These are phyloP conservation scores for Melanotaenia trifasciata DNA, from an alignment of 2,797 vertebrate genomes.

Conservation along the genomic window DNA sequence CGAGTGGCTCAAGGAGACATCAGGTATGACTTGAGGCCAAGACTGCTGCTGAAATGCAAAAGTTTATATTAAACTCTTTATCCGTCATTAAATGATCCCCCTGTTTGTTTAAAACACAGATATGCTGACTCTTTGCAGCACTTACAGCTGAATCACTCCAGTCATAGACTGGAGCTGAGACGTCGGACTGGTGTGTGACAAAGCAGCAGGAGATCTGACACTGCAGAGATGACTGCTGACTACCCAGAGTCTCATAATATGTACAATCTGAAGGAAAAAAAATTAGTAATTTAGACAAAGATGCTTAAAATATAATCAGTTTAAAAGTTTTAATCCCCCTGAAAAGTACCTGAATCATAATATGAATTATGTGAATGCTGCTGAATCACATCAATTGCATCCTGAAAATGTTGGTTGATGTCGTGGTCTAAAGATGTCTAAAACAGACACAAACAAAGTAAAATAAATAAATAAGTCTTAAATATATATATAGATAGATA, in stretches of 20 bases:
- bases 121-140: neutral
- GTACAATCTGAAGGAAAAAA: slow-evolving; percentile 79
- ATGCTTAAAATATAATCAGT: neutral
- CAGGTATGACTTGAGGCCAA: slow-evolving; percentile 77
- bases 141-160: slow-evolving; percentile 88
- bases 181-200: slow-evolving; percentile 75
- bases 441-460: neutral
- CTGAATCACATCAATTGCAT: slow-evolving; percentile 94
- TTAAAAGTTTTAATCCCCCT: neutral
- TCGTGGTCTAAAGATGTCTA: slow-evolving; percentile 88
- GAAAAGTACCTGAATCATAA: slow-evolving; percentile 81
- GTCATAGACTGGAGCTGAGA: slow-evolving; percentile 70
- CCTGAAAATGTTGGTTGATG: slow-evolving; percentile 91
- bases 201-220: slow-evolving; percentile 82
- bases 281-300: neutral
- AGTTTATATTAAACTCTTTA: neutral
- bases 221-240: slow-evolving; percentile 76
- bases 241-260: slow-evolving; percentile 82
- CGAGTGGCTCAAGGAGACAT: slow-evolving; percentile 68
- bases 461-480: neutral
- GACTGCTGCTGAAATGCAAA: slow-evolving; percentile 59
- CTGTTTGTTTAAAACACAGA: neutral
- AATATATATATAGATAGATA: too few relatives aligned
- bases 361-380: slow-evolving; percentile 86
- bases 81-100: neutral